Evolutionary conservation across 2,888 invertebrate genomes (phyloP).

Genomic region (Thera obeliscata): DNA sequence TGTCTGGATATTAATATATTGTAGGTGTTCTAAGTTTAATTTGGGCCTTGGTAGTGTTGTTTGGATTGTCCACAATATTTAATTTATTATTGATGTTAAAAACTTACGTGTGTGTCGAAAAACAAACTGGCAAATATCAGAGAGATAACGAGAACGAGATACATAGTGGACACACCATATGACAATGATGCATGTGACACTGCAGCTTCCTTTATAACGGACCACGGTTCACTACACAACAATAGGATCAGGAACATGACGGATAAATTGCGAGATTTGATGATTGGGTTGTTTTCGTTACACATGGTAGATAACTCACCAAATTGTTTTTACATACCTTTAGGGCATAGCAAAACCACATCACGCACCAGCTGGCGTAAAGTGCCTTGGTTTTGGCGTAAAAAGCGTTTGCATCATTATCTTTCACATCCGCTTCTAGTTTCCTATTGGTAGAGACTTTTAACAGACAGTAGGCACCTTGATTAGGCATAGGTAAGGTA

Average conservation of each 20-base stretch:
- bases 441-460: too few species aligned
- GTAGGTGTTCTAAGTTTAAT: too few species aligned
- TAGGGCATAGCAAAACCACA: neutral
- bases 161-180: constrained; percentile 52
- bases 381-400: too few species aligned
- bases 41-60: too few species aligned
- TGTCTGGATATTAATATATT: too few species aligned
- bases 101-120: constrained; percentile 60
- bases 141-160: constrained; percentile 47
- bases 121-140: constrained; percentile 55
- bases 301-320: constrained; percentile 19
- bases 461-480: too few species aligned
- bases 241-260: constrained; percentile 40
- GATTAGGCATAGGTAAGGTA: too few species aligned
- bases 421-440: too few species aligned
- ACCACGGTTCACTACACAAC: constrained; percentile 56
- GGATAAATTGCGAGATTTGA: constrained; percentile 30
- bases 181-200: constrained; percentile 48
- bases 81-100: neutral
- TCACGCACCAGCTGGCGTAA: neutral
- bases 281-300: constrained; percentile 21
- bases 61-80: too few species aligned
- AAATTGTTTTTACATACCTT: neutral
- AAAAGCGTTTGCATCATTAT: too few species aligned
- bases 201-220: constrained; percentile 54